Base-by-base conservation (phyloP, 1,140 invertebrate species). In the Adoxophyes honmai region DNA sequence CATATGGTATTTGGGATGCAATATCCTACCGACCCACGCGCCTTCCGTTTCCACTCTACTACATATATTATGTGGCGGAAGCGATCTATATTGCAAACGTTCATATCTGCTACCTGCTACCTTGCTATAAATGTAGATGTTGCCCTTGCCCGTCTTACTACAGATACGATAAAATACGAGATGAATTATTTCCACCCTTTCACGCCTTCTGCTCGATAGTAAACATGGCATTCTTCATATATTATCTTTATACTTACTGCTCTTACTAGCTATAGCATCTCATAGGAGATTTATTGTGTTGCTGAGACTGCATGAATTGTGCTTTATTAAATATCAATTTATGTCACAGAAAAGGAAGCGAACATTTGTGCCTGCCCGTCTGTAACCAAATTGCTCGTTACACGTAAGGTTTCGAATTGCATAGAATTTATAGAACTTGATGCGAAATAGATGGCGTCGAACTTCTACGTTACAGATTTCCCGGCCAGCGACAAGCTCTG, bases 41-140 rank as follows among this genome's bases (percentile, higher is more conserved):
- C 33, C 52, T 34, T 53, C 52, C 52, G 13, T 36, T 7, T 48
- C 16, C n/a, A 36, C 34, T 48, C 42, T n/a, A 28, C 42, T 48
- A 48, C 42, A 48, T 48, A 48, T 18, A 48, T 48, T 48, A 48
- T 48, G 42, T 21, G 42, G 18, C 42, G 42, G 42, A 48, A 48
- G 42, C 42, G 42, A 48, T 48, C 42, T 48, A 48, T 48, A 48
- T 48, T 48, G 42, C 42, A 48, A 48, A 28, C 42, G 42, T 48
- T 48, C 42, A 48, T 48, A 48, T 18, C 42, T 48, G 42, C 21
- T 28, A 28, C 21, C 21, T 28, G 21, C 21, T 28, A 28, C 42
- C 16, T 18, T 48, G 21, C 42, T 48, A 48, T 48, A 48, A 48
- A 48, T 33, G 42, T 28, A 18, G 18, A 16, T 48, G 42, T 48